Conservation (phyloP, 2,888 invertebrate species). For the Melieria omissa region DNA sequence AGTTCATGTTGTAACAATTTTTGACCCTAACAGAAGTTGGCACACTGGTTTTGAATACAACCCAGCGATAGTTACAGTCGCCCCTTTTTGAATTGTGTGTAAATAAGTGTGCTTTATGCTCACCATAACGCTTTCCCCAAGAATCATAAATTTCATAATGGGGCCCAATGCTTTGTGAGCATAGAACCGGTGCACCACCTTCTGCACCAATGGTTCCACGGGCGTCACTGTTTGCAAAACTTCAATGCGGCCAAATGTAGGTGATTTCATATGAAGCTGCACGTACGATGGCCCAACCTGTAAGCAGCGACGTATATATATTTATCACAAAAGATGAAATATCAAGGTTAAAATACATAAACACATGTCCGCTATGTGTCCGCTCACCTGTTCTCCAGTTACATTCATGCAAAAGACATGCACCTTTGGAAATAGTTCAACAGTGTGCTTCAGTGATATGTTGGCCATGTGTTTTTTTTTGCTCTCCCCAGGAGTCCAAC, state of each 20-base stretch:
- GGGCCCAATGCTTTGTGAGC: constrained; percentile 72
- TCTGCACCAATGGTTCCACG: constrained; percentile 79
- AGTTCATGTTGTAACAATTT: too few species aligned
- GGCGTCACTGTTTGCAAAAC: constrained; percentile 85
- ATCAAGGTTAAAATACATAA: neutral
- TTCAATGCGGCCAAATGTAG: constrained; percentile 71
- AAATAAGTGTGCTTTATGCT: constrained; percentile 24
- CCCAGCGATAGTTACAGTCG: too few species aligned
- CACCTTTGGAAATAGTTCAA: constrained; percentile 72
- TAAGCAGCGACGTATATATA: constrained; percentile 5
- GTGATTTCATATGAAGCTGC: constrained; percentile 72
- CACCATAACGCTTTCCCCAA: constrained; percentile 78
- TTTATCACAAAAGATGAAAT: neutral
- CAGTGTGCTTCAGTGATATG: constrained; percentile 73
- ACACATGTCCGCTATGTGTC: neutral
- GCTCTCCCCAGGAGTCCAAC: constrained; percentile 5
- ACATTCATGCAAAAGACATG: constrained; percentile 73
- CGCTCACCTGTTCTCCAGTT: constrained; percentile 73
- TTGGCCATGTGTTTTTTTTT: constrained; percentile 72
- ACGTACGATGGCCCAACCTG: constrained; percentile 83
- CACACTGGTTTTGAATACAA: too few species aligned
- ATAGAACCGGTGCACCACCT: constrained; percentile 82
- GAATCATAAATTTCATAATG: constrained; percentile 74
- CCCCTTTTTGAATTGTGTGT: too few species aligned
- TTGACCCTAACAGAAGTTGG: too few species aligned